Evolutionary conservation across 2,113 vertebrate species (phyloP).

Genomic region (Ornithorhynchus anatinus): DNA sequence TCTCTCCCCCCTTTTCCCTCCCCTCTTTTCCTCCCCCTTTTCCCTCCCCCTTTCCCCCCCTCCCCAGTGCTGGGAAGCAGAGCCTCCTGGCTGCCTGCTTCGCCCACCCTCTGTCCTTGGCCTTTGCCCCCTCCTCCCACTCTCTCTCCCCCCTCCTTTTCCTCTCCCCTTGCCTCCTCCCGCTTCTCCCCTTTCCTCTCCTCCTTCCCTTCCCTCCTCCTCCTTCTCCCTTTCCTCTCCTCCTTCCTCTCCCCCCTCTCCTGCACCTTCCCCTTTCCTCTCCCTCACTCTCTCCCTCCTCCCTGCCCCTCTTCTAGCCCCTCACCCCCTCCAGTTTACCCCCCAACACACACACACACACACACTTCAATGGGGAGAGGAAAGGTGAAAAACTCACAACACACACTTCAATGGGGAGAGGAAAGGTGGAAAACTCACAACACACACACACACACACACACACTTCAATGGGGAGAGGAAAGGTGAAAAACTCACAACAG

Average conservation of each 20-base stretch:
- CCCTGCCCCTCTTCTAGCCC: too few species aligned
- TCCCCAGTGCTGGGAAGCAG: conserved; percentile 4
- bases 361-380: too few species aligned
- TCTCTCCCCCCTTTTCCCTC: fast-evolving
- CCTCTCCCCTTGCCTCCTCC: neutral
- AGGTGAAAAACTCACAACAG: too few species aligned
- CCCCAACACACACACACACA: too few species aligned
- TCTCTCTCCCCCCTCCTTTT: neutral
- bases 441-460: too few species aligned
- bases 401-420: too few species aligned
- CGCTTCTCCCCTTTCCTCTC: neutral
- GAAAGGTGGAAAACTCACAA: too few species aligned
- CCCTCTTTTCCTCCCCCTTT: conserved; percentile 23
- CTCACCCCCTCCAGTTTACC: too few species aligned
- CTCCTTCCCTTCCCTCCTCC: neutral
- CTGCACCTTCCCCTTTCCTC: neutral
- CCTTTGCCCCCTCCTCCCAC: neutral
- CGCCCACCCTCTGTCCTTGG: neutral
- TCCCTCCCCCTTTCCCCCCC: conserved; percentile 22
- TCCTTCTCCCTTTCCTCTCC: neutral
- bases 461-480: too few species aligned
- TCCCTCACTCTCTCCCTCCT: too few species aligned
- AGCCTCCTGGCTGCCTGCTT: too few species aligned
- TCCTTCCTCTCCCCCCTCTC: neutral
- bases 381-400: too few species aligned